phyloP scores from a whole-genome alignment of 2,113 vertebrate genomes.

The Mus spicilegus region DNA sequence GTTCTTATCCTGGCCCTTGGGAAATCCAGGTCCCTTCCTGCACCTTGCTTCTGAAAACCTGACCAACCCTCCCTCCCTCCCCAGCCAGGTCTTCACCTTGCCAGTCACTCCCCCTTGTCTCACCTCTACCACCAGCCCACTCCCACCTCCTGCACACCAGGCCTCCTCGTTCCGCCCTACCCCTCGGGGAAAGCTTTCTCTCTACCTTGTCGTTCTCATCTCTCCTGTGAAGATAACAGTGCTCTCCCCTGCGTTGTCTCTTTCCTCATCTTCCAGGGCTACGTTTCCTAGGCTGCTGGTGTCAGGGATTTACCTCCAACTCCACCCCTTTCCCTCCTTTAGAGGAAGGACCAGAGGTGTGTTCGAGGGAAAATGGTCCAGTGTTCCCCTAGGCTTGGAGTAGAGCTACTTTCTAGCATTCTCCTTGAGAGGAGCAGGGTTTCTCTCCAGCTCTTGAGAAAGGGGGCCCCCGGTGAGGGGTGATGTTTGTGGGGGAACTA shows the following conservation, averaged over 20 bases:
- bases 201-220: conserved; percentile 1
- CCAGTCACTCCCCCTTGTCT: conserved; percentile 76
- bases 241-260: not conserved
- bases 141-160: not conserved
- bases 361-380: conserved; percentile 20
- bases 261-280: conserved; percentile 30
- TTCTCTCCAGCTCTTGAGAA: conserved; percentile 54
- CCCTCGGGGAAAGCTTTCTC: conserved; percentile 8
- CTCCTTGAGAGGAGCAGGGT: conserved; percentile 42
- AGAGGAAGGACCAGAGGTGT: conserved; percentile 58
- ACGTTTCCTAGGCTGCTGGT: conserved; percentile 44
- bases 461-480: conserved; percentile 62
- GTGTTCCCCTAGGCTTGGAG: conserved; percentile 29
- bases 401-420: conserved; percentile 42
- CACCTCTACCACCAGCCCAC: not conserved
- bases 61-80: not conserved
- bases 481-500: conserved; percentile 44
- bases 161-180: not conserved
- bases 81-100: conserved; percentile 15
- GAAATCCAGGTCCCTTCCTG: not conserved
- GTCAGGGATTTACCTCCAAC: conserved; percentile 54
- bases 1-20: not conserved
- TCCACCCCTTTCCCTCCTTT: conserved; percentile 59
- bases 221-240: conserved; percentile 57
- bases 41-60: conserved; percentile 57